phyloP scores from a whole-genome alignment of 2,888 invertebrate genomes.

The Tetranychus truncatus region DNA sequence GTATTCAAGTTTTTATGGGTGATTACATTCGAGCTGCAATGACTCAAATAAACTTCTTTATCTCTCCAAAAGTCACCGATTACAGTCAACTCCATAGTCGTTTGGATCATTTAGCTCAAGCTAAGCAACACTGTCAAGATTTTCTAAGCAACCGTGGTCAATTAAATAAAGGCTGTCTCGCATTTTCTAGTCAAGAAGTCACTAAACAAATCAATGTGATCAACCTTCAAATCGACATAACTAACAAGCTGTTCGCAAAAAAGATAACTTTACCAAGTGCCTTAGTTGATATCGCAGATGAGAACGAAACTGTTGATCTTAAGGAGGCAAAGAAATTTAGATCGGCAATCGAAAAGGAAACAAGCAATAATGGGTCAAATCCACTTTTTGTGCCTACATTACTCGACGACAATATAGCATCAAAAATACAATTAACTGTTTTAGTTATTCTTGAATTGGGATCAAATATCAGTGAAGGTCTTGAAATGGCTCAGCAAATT shows the following conservation, averaged over 20 bases:
- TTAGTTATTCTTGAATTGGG: conserved; percentile 42
- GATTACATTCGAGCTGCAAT: conserved; percentile 35
- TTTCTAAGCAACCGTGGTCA: conserved; percentile 29
- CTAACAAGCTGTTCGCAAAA: conserved; percentile 46
- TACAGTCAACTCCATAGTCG: conserved; percentile 18
- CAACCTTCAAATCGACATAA: conserved; percentile 57
- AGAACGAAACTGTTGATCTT: background rate
- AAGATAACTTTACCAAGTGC: conserved; percentile 10
- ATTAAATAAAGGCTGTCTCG: conserved; percentile 14
- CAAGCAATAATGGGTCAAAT: background rate
- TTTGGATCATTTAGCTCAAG: conserved; percentile 30
- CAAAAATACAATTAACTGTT: conserved; percentile 50
- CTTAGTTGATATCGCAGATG: background rate
- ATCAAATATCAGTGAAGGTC: conserved; percentile 26
- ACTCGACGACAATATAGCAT: conserved; percentile 45
- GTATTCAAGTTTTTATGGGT: conserved; percentile 35
- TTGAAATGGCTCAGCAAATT: conserved; percentile 18
- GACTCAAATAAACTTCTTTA: conserved; percentile 31
- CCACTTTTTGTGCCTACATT: conserved; percentile 41
- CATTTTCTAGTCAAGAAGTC: conserved; percentile 42
- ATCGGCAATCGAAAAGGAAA: background rate
- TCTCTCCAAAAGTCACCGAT: conserved; percentile 11
- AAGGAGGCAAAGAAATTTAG: background rate
- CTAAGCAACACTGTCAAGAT: conserved; percentile 32
- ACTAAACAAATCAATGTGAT: conserved; percentile 60